Base-by-base conservation (phyloP, 2,113 vertebrate genomes). In the Neolamprologus ventralis region DNA sequence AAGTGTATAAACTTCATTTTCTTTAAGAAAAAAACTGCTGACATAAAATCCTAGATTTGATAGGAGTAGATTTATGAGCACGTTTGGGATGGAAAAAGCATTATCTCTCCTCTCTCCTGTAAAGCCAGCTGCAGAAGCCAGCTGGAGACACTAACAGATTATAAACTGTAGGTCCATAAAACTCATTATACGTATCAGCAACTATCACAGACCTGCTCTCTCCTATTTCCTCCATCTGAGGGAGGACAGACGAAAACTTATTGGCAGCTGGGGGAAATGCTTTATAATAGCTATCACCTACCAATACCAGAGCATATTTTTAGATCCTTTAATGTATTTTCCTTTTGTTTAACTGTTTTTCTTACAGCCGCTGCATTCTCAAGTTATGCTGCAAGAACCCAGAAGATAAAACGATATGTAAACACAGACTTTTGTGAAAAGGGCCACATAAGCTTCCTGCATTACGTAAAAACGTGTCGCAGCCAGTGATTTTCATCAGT, bases 61-160 rank as follows among this genome's bases (percentile, higher is more conserved):
- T 81, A 31, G 53, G 13, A 33, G n/a, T n/a, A 85, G 71, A n/a
- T 75, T 89, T 85, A 75, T 19, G 80, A 51, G 73, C 73, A 79
- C 17, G 7, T 71, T 23, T 33, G n/a, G 26, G 80, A 88, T 87
- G 88, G 90, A 88, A 88, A 85, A 88, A 31, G 31, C 88, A 90
- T 90, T 6, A 83, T 21, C 17, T 55, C 68, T 45, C 57, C 45
- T 81, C 35, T 57, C 65, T 5, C 0, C 71, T 14, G 65, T 23
- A 55, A 40, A 35, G 9, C 31, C 33, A 11, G 4, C 26, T 35
- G 51, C 78, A 47, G 10, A 33, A 85, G 87, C 71, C 83, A 86
- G 85, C 83, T 91, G 89, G 89, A 82, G 21, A 17, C 42, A 17
- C 17, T 12, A 80, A 86, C 73, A 87, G 86, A 83, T 87, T 57